Evolutionary conservation across 2,113 vertebrate species (phyloP), one percentile per base, ranked within the genome.

Genomic region (Lepus europaeus): DNA sequence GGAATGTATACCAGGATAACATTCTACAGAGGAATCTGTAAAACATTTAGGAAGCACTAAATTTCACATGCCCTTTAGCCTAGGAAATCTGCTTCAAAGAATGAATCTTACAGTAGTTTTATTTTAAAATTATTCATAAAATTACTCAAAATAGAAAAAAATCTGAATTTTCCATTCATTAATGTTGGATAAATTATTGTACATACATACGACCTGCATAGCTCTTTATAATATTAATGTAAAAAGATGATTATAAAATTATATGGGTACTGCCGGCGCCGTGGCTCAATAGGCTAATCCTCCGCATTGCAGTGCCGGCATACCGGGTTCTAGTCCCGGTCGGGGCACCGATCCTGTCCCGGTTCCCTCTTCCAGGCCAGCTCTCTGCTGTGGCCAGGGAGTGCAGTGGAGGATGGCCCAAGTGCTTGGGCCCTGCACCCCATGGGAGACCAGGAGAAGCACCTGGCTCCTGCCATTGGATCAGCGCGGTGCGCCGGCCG

Each of bases 131-230:
- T 91, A 23, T 76, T 95, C 20, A 69, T 23, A 69, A n/a, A 89
- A 87, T 63, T 79, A n/a, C 31, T 80, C 76, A 81, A 49, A 56
- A 86, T 4, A 63, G 20, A 19, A 80, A 88, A 93, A 87, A 88
- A 77, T 69, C 53, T 87, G 13, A 90, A 77, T 91, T 87, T 84
- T 74, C 14, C 5, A 92, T 51, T 20, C 77, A 31, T 31, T 77
- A 80, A 64, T 9, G 51, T 51, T 89, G 17, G 31, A 36, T 17
- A 63, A 78, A 70, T 66, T 86, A n/a, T 14, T 36, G 0, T 19
- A 9, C 10, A 33, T 22, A 23, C 53, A 63, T 19, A 59, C 7
- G 9, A n/a, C 5, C 53, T 63, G 9, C 5, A 45, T 31, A 45
- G 3, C 63, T 80, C 80, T 85, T 20, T 63, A 70, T 25, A 45